Conservation (phyloP, 2,797 vertebrate genomes). For the Leuciscus waleckii region DNA sequence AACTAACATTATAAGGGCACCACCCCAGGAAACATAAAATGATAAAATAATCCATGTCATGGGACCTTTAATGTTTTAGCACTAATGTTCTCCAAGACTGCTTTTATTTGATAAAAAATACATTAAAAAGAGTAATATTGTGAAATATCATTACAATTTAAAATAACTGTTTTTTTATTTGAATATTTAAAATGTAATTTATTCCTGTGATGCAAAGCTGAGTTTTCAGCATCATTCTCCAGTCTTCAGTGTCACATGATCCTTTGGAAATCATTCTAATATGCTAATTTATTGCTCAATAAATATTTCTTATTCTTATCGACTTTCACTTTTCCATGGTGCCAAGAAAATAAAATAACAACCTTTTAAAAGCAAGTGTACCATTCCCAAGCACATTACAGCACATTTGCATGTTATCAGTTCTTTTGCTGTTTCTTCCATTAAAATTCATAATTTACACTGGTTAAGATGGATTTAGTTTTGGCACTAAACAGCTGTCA, state of each 20-base stretch:
- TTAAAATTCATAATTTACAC: not conserved
- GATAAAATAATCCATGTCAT: no score
- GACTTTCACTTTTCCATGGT: not conserved
- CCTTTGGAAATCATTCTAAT: not conserved
- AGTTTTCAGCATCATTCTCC: no score
- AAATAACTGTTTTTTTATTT: not conserved
- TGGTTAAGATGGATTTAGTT: not conserved
- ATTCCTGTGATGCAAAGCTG: slow-evolving; percentile 1
- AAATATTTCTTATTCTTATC: not conserved
- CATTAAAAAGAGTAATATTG: not conserved
- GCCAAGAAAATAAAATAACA: not conserved
- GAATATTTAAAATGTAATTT: not conserved
- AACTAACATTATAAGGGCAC: no score
- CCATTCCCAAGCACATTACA: not conserved
- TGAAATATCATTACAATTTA: not conserved
- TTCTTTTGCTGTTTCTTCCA: not conserved
- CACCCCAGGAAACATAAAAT: no score
- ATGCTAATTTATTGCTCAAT: not conserved
- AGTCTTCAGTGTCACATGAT: no score
- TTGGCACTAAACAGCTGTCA: not conserved
- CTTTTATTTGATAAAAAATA: not conserved
- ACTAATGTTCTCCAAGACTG: not conserved
- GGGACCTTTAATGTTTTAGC: not conserved
- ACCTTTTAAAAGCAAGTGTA: not conserved
- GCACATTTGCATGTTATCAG: not conserved